Conservation (phyloP, 2,888 invertebrate genomes). For the Entomobrya multifasciata region DNA sequence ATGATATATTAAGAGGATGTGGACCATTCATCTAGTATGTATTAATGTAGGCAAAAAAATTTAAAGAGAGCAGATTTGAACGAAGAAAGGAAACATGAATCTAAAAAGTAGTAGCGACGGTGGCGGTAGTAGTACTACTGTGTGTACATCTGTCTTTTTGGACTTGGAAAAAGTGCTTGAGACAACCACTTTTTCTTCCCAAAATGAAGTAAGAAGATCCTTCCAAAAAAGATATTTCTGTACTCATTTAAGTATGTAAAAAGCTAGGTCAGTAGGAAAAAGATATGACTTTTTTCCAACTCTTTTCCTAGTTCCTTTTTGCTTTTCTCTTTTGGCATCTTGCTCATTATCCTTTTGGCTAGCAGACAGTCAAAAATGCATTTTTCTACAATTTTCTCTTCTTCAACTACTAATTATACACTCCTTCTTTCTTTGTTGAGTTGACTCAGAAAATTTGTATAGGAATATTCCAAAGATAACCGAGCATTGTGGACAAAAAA, state of each 20-base stretch:
- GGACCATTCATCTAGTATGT: not conserved
- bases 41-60: constrained; percentile 45
- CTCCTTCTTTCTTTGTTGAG: not conserved
- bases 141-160: constrained; percentile 50
- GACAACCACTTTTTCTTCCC: constrained; percentile 8
- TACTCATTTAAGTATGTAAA: constrained; percentile 27
- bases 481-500: too few relatives aligned
- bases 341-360: constrained; percentile 46
- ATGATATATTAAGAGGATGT: not conserved
- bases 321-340: constrained; percentile 23
- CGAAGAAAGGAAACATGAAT: not conserved
- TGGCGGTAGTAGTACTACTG: not conserved
- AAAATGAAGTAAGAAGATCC: not conserved
- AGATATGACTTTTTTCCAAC: constrained; percentile 16
- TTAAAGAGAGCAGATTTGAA: constrained; percentile 29
- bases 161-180: constrained; percentile 16
- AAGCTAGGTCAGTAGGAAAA: constrained; percentile 54
- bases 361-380: constrained; percentile 23
- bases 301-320: not conserved
- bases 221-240: constrained; percentile 38
- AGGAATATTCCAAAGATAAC: not conserved
- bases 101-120: not conserved
- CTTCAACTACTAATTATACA: constrained; percentile 54
- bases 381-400: constrained; percentile 38
- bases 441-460: too few relatives aligned